Evolutionary conservation across 2,797 vertebrate genomes (phyloP), one percentile per base, ranked within the genome.

Genomic region (Rhadinocentrus ornatus): DNA sequence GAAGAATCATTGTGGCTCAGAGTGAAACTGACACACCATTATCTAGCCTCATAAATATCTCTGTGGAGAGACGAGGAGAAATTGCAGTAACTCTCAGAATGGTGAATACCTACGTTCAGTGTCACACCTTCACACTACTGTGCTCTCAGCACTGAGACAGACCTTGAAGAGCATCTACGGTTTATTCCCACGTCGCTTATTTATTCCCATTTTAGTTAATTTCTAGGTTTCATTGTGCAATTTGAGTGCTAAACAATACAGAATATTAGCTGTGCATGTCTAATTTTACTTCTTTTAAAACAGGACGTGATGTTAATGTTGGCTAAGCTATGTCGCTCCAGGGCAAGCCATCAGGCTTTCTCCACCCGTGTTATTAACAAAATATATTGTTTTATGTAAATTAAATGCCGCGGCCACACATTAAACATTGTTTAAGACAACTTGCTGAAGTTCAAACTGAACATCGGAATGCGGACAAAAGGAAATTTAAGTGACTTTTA

Each of bases 11-110:
- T 35, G 75, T 9, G 48, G 48, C 48, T 7, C 48, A 52, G 48
- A 52, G 22, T 52, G 48, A 24, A 24, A 24, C n/a, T 52, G n/a
- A 80, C 68, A 68, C 55, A 29, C 58, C 63, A 69, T 70, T 69
- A 75, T 88, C 69, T 39, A 0, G 6, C 6, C 66, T 73, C 60
- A 60, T 78, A 78, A 81, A 83, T 71, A 74, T 80, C 63, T 69
- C 54, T 52, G 64, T 22, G 29, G 35, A 69, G 39, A 67, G 39
- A 54, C 53, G 20, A 6, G 24, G 44, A 74, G 62, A 82, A 80
- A 80, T 80, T 52, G 8, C n/a, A 52, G 48, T 24, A 82, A 64
- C 73, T 73, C 63, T 72, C 56, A 53, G 66, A 18, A 55, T 71
- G 44, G 73, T 69, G 75, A 82, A 76, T 74, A 80, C 52, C 65